Evolutionary conservation across 2,113 vertebrate genomes (phyloP), one percentile per base, ranked within the genome.

Genomic region (Anarrhichthys ocellatus): DNA sequence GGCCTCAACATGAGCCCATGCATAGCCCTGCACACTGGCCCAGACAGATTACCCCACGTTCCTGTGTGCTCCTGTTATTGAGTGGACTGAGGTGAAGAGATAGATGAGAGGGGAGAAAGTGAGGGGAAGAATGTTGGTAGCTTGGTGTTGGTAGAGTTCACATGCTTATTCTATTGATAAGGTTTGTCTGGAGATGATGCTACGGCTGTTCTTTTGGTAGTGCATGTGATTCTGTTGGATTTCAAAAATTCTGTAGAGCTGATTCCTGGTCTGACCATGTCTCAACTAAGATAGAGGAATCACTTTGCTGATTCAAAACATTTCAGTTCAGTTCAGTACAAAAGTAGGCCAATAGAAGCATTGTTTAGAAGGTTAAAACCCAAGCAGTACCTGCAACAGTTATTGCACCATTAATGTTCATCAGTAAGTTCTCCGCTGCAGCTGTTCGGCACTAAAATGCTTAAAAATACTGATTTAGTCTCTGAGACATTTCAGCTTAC

Each of bases 1-100:
- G 85, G 91, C 91, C 90, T 93, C 89, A 82, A 88, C 73, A 36
- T 94, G 91, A 94, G 94, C 92, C 93, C 87, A 74, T 80, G 88
- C 87, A 86, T 80, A 83, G 74, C 80, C 87, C 79, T 36, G 88
- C 78, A 85, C 87, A 58, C 29, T 82, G 88, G 90, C 74, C 89
- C 87, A 86, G 83, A 88, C 85, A 87, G 91, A 92, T 93, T 93
- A 89, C 78, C 56, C 63, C 18, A 85, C 56, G 46, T 93, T 92
- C 90, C 87, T 89, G 58, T 73, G 77, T 66, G 61, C 91, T 92
- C 52, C 82, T 90, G 81, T 89, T 90, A 78, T 90, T 91, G 77
- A 63, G 70, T 50, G 46, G 78, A 76, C 62, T 34, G 27, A 52
- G 78, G 78, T 77, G 76, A 79, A 82, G 82, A 78, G 80, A 80